Percentiles rank a stretch among this genome's conserved stretches.
Conservation (phyloP, 2,888 invertebrate species). For the Eledona agricola region DNA sequence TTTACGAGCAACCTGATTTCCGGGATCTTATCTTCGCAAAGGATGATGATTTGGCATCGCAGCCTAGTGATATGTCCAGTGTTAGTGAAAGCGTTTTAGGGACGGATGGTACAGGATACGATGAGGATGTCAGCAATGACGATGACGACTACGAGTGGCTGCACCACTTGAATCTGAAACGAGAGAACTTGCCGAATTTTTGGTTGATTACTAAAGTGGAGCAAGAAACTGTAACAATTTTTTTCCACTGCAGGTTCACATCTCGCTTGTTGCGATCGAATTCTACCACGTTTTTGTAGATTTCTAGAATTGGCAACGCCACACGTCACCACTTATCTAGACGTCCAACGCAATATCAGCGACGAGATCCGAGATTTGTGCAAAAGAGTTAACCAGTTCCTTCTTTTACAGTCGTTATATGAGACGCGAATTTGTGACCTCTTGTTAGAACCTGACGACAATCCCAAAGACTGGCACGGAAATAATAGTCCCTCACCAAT, state of each 20-base stretch:
- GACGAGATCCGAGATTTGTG: slow-evolving; percentile 69
- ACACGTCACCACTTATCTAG: slow-evolving; percentile 65
- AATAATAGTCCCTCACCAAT: slow-evolving; percentile 49
- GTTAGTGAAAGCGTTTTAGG: slow-evolving; percentile 53
- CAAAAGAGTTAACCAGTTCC: slow-evolving; percentile 73
- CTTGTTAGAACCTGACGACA: slow-evolving; percentile 71
- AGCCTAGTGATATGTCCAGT: slow-evolving; percentile 57
- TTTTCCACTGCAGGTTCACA: slow-evolving; percentile 72
- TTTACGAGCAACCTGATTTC: too few relatives aligned
- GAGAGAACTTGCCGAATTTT: slow-evolving; percentile 71
- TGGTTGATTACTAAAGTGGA: slow-evolving; percentile 75
- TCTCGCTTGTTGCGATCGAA: not conserved
- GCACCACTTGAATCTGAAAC: slow-evolving; percentile 64
- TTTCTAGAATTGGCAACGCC: slow-evolving; percentile 66
- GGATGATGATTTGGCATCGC: slow-evolving; percentile 47
- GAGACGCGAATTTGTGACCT: slow-evolving; percentile 72
- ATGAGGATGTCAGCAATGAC: slow-evolving; percentile 71
- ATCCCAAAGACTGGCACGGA: slow-evolving; percentile 51
- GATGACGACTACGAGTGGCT: slow-evolving; percentile 70
- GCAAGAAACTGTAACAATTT: slow-evolving; percentile 68
- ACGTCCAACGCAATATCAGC: slow-evolving; percentile 65
- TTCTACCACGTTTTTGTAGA: slow-evolving; percentile 53
- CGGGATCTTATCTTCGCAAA: slow-evolving; percentile 10
- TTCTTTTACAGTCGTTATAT: slow-evolving; percentile 74
- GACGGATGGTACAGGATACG: slow-evolving; percentile 64